Base-by-base conservation (phyloP, 2,113 vertebrate species). In the Motacilla alba region DNA sequence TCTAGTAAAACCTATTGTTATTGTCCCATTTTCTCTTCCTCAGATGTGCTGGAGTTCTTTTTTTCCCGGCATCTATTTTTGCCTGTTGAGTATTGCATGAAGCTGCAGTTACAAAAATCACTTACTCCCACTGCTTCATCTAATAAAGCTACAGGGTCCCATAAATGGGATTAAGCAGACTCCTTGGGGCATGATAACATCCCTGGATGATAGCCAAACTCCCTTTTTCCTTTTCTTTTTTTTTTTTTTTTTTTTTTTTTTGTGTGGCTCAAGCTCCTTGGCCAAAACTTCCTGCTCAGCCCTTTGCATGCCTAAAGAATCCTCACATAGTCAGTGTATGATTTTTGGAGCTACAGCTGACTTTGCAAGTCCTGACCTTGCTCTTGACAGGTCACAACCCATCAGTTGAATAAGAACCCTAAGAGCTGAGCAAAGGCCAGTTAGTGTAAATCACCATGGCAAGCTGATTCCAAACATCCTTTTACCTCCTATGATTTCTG, bases 401-500 rank as follows among this genome's bases (percentile, higher is more conserved):
- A 69, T 9, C 50, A 76, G 90, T 0, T 46, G 58, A 58, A 28
- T 28, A 39, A 67, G 76, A 76, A 93, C 39, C 92, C 75, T 67
- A 44, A 52, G 59, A 63, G 63, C 94, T 84, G 79, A 76, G 33
- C 30, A 87, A 74, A 6, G 85, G 75, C 90, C 86, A 95, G 85
- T 93, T 41, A 19, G 50, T 31, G 73, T 83, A 94, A 95, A 95
- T 97, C 96, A 95, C 41, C 39, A 64, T 75, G 91, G 95, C 95
- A 91, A 70, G 97, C 94, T 94, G 92, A 73, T 56, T 68, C 77
- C 86, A 70, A 82, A 28, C 66, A 67, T 24, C 94, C 74, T 87
- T 83, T 90, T 64, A 66, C 92, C 75, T 84, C 13, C 33, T 47
- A 19, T 60, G 93, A 95, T 92, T 92, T 83, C 83, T 90, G 88